Evolutionary conservation across 2,888 invertebrate genomes (phyloP).

Genomic region (Morpho achilles): DNA sequence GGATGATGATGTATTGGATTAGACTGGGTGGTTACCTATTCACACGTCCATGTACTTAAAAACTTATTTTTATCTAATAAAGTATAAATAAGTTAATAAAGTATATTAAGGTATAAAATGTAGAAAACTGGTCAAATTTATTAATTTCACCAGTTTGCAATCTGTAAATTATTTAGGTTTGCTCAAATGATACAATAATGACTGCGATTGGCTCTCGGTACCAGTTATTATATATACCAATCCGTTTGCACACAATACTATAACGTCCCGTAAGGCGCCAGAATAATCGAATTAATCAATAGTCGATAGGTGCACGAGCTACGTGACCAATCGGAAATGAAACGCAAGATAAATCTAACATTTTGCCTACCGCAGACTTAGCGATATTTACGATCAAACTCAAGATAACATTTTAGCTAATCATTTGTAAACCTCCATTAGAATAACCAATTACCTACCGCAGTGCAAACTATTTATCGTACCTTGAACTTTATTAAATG

Average conservation of each 20-base stretch:
- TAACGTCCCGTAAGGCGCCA: slow-evolving; percentile 63
- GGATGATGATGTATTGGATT: too few relatives aligned
- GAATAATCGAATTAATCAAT: slow-evolving; percentile 51
- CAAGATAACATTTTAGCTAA: slow-evolving; percentile 20
- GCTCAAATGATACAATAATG: neutral
- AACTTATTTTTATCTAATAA: too few relatives aligned
- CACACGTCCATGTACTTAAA: too few relatives aligned
- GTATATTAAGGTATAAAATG: too few relatives aligned
- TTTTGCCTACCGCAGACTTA: slow-evolving; percentile 65
- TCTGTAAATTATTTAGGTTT: neutral
- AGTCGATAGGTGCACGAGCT: slow-evolving; percentile 32
- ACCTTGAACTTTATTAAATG: too few relatives aligned
- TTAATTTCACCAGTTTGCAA: too few relatives aligned
- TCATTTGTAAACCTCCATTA: slow-evolving; percentile 8
- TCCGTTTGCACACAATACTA: slow-evolving; percentile 30
- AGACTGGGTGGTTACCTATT: too few relatives aligned
- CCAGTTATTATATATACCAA: slow-evolving; percentile 28
- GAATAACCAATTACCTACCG: slow-evolving; percentile 5
- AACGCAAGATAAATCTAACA: slow-evolving; percentile 58
- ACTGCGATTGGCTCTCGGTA: neutral
- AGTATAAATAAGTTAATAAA: too few relatives aligned
- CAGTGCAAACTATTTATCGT: neutral
- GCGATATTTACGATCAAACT: slow-evolving; percentile 27
- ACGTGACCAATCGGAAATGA: slow-evolving; percentile 70
- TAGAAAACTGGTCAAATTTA: too few relatives aligned